Base-by-base conservation (phyloP, 1,140 invertebrate species). In the Tetramorium parvispinum region DNA sequence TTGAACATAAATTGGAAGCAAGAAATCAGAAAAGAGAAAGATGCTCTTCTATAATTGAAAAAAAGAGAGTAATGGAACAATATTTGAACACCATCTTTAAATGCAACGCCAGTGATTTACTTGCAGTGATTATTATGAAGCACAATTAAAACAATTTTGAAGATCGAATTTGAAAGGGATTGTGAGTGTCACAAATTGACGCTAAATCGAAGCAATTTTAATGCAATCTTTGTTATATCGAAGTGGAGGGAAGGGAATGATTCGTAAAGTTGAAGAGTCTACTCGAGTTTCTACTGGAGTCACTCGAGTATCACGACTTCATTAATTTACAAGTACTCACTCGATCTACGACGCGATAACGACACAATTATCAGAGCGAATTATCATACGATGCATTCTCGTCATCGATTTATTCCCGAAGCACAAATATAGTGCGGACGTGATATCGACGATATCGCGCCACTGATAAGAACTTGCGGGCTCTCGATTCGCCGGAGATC, bases 401-500 rank as follows among this genome's bases (percentile, higher is more conserved):
- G 24, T 16, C 78, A n/a, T 66, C 66, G 66, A 82, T 82, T 82
- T 71, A 71, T 71, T 82, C 27, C 13, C 53, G 51, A 32, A 37
- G 37, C 65, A 46, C 37, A 70, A 73, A 82, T 82, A 59, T 73
- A 73, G 53, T 66, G n/a, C 13, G 40, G 10, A 57, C 24, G 40
- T 61, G 51, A 32, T 63, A 82, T 82, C 79, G 57, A 53, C 51
- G 24, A 75, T 83, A 83, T 75, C 82, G 73, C 88, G 16, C 70
- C 77, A 77, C 66, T 53, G 83, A 63, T 68, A 82, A 75, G 85
- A 86, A 82, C 82, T 83, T 66, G 68, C 85, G 70, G 32, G 77
- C 59, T 37, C 77, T 81, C 68, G 53, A 73, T 83, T 73, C 53
- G 68, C 68, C 68, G 68, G 24, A 75, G 79, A 83, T 83, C 53